These are phyloP conservation scores for Polietes domitor DNA, from an alignment of 2,888 invertebrate species.

Conservation along the genomic window DNA sequence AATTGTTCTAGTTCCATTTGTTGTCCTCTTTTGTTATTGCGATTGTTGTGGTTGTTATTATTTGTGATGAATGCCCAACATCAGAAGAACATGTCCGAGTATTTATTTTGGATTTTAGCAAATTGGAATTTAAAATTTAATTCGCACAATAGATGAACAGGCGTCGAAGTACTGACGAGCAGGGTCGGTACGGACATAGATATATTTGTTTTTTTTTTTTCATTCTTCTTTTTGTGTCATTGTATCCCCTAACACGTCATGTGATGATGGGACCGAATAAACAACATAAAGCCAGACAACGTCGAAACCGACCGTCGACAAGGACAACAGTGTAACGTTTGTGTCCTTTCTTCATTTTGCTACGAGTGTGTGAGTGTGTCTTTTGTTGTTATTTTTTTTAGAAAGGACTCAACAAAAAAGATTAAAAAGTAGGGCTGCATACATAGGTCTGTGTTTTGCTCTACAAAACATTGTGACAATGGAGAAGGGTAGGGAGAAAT, in stretches of 20 bases:
- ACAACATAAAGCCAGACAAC: neutral
- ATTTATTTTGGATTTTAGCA: conserved; percentile 6
- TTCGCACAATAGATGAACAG: conserved; percentile 1
- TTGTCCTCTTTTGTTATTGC: neutral
- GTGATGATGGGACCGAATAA: neutral
- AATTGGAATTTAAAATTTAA: conserved; percentile 25
- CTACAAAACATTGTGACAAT: too few relatives aligned
- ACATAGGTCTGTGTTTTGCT: too few relatives aligned
- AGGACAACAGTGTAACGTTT: neutral
- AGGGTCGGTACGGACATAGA: neutral
- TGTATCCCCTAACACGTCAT: conserved; percentile 16
- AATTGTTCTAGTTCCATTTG: conserved; percentile 21
- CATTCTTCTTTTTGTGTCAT: neutral
- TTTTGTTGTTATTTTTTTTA: too few relatives aligned
- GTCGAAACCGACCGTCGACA: neutral
- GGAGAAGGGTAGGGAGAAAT: too few relatives aligned
- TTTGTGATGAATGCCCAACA: neutral
- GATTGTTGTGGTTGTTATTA: neutral
- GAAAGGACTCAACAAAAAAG: too few relatives aligned
- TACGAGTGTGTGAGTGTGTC: neutral
- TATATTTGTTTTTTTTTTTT: too few relatives aligned
- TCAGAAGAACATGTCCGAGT: neutral
- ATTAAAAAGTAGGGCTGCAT: too few relatives aligned
- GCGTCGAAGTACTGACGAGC: neutral
- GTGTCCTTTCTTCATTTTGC: neutral